Conservation (phyloP, 1,140 invertebrate species). For the Drosophila varians region DNA sequence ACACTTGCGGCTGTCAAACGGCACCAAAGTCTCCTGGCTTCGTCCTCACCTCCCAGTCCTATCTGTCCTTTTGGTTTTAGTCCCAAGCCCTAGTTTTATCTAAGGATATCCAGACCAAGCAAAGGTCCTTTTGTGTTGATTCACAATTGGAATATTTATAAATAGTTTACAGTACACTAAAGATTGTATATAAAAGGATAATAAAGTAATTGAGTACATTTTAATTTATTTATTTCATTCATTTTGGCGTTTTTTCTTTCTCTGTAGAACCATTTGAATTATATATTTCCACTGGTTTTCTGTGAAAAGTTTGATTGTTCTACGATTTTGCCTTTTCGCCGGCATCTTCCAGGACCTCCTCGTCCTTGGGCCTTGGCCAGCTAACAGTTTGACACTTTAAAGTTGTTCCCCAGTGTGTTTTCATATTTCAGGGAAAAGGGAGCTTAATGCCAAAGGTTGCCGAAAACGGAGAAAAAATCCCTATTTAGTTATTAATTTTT, state of each 20-base stretch:
- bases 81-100: not conserved
- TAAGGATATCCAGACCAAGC: not conserved
- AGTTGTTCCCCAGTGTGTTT: slow-evolving; percentile 8
- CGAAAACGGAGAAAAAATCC: not conserved
- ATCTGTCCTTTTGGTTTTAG: not conserved
- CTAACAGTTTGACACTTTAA: slow-evolving; percentile 46
- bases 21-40: slow-evolving; percentile 40
- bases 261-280: slow-evolving; percentile 34
- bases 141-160: not conserved
- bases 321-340: not conserved
- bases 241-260: not conserved
- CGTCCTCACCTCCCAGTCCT: slow-evolving; percentile 17
- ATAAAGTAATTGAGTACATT: not conserved
- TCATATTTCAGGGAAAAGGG: slow-evolving; percentile 5
- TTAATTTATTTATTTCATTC: not conserved
- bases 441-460: slow-evolving; percentile 2
- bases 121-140: not conserved
- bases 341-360: not conserved
- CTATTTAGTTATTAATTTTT: not conserved
- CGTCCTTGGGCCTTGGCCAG: not conserved
- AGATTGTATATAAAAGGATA: not conserved
- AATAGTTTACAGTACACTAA: not conserved
- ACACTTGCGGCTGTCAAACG: slow-evolving; percentile 53
- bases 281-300: slow-evolving; percentile 33
- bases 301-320: slow-evolving; percentile 23